These are phyloP conservation scores for Pomatostomus ruficeps DNA, from an alignment of 2,113 vertebrate species.

Conservation along the genomic window DNA sequence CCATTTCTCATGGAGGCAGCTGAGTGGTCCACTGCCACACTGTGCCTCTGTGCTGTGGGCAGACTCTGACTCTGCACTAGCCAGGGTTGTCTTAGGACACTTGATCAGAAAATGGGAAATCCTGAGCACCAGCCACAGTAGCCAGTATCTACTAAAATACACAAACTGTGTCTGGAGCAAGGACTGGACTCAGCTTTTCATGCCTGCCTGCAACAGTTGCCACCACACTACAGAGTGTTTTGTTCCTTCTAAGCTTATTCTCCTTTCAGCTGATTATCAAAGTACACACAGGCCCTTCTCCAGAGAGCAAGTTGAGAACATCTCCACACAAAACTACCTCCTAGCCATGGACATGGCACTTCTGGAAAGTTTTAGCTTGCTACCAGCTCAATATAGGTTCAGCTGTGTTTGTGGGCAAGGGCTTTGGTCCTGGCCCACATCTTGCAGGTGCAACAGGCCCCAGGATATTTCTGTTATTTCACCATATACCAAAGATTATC, in stretches of 20 bases:
- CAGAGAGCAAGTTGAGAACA: neutral
- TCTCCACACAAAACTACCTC: neutral
- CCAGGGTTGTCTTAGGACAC: neutral
- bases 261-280: neutral
- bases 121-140: neutral
- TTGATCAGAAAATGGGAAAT: neutral
- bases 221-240: neutral
- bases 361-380: neutral
- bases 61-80: neutral
- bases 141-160: neutral
- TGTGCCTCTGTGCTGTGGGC: neutral
- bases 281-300: neutral
- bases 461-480: neutral
- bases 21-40: too few species aligned
- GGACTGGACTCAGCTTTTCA: neutral
- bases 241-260: neutral
- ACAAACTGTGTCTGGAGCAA: neutral
- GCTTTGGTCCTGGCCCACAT: neutral
- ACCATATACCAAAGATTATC: neutral
- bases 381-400: neutral
- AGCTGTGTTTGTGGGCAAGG: neutral
- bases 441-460: neutral
- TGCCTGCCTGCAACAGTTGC: neutral
- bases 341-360: fast-evolving
- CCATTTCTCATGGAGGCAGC: too few species aligned